Conservation (phyloP, 2,888 invertebrate genomes). For the Hypomecis atomaria region DNA sequence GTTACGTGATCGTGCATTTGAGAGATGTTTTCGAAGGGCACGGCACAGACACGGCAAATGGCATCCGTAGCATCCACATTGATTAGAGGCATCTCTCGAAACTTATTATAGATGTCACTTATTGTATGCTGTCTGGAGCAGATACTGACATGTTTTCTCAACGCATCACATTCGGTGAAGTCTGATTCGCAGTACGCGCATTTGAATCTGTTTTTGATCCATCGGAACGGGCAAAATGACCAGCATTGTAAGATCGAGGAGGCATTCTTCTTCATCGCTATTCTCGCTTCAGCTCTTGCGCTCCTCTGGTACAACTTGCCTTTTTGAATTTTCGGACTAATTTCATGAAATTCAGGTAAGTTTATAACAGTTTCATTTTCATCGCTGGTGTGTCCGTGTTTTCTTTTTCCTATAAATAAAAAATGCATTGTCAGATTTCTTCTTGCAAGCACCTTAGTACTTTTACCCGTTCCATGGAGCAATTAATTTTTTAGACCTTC, state of each 20-base stretch:
- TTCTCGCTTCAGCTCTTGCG: conserved; percentile 68
- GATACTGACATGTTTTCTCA: conserved; percentile 64
- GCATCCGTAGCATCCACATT: conserved; percentile 72
- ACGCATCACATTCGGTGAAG: conserved; percentile 64
- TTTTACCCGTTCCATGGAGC: neutral
- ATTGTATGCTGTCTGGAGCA: conserved; percentile 62
- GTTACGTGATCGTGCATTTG: conserved; percentile 68
- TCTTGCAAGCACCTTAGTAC: neutral
- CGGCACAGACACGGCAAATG: conserved; percentile 61
- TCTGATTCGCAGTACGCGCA: conserved; percentile 75
- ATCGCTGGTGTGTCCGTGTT: conserved; percentile 53
- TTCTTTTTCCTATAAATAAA: conserved; percentile 77
- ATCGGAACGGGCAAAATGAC: conserved; percentile 72
- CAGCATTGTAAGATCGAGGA: conserved; percentile 70
- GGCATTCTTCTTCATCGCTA: conserved; percentile 74
- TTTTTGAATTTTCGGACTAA: conserved; percentile 28
- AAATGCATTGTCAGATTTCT: conserved; percentile 52
- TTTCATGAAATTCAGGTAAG: conserved; percentile 44
- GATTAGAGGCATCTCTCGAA: conserved; percentile 75
- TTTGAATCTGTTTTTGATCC: conserved; percentile 74
- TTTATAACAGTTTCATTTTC: conserved; percentile 51
- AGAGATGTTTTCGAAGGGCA: conserved; percentile 53
- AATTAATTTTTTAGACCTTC: no score
- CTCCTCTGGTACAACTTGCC: conserved; percentile 67
- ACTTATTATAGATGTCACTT: conserved; percentile 75